phyloP scores from a whole-genome alignment of 2,888 invertebrate species.

The Leistus spinibarbis region DNA sequence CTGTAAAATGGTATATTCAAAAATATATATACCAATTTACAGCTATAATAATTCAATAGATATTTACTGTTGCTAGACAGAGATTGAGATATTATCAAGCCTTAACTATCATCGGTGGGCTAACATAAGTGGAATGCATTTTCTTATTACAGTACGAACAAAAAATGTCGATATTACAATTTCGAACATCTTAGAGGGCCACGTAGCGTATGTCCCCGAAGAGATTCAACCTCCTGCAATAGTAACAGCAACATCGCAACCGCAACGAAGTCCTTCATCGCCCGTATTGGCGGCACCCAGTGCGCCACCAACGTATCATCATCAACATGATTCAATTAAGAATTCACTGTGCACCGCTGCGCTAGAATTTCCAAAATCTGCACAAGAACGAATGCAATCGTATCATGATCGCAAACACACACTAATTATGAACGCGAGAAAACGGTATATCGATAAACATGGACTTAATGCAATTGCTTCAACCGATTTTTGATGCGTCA shows the following conservation, averaged over 20 bases:
- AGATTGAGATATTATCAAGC: too few species aligned
- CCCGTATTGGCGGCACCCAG: conserved; percentile 29
- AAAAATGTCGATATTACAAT: conserved; percentile 80
- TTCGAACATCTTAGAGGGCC: conserved; percentile 79
- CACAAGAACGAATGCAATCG: conserved; percentile 70
- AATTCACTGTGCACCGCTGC: conserved; percentile 52
- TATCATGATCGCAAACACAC: conserved; percentile 80
- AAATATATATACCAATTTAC: too few species aligned
- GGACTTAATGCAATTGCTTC: conserved; percentile 57
- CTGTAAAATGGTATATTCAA: too few species aligned
- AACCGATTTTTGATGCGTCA: conserved; percentile 41
- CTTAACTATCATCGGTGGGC: too few species aligned
- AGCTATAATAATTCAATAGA: too few species aligned
- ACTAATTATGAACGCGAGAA: conserved; percentile 78
- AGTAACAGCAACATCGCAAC: conserved; percentile 35
- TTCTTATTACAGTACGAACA: conserved; percentile 65
- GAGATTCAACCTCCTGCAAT: conserved; percentile 40
- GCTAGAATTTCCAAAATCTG: conserved; percentile 62
- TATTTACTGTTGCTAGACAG: too few species aligned
- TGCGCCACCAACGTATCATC: conserved; percentile 30
- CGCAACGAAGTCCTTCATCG: conserved; percentile 28
- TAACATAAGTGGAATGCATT: too few species aligned
- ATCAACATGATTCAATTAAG: conserved; percentile 24
- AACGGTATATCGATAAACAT: conserved; percentile 79
- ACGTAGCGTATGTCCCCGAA: conserved; percentile 67